A percentile compares a stretch with the other conserved stretches of the same genome.
These are phyloP conservation scores for Drosophila tsacasi DNA, from an alignment of 1,140 invertebrate species.

Conservation along the genomic window DNA sequence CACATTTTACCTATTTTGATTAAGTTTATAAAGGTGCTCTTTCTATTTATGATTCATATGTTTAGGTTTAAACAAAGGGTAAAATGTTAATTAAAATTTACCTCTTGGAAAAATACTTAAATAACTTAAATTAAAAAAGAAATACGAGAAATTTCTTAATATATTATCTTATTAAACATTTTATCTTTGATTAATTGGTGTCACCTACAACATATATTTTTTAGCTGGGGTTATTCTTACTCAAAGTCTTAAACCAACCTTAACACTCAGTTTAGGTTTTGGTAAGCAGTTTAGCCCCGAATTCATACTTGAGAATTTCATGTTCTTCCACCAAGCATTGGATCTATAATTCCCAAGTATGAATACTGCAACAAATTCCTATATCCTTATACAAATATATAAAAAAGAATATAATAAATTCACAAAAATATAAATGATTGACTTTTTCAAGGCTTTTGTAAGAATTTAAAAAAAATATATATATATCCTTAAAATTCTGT, in stretches of 20 bases:
- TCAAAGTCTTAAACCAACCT: background rate
- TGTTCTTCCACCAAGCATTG: background rate
- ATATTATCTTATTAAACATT: too few species aligned
- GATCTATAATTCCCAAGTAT: background rate
- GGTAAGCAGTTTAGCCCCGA: rapidly evolving
- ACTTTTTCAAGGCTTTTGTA: background rate
- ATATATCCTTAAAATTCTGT: too few species aligned
- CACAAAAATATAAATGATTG: background rate
- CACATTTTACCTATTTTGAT: background rate
- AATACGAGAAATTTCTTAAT: background rate
- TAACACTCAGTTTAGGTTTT: background rate
- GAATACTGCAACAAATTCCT: background rate
- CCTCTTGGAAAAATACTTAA: too few species aligned
- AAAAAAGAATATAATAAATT: background rate
- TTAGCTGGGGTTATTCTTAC: too few species aligned
- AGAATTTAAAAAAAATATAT: too few species aligned
- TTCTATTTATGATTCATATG: background rate
- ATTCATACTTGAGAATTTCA: background rate
- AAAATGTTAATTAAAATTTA: background rate
- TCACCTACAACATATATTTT: too few species aligned
- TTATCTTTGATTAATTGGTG: too few species aligned
- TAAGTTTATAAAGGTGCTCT: background rate
- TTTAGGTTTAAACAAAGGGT: too few species aligned
- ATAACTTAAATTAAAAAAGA: background rate
- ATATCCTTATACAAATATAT: background rate